Evolutionary conservation across 2,113 vertebrate species (phyloP).

Genomic region (Felis chaus): DNA sequence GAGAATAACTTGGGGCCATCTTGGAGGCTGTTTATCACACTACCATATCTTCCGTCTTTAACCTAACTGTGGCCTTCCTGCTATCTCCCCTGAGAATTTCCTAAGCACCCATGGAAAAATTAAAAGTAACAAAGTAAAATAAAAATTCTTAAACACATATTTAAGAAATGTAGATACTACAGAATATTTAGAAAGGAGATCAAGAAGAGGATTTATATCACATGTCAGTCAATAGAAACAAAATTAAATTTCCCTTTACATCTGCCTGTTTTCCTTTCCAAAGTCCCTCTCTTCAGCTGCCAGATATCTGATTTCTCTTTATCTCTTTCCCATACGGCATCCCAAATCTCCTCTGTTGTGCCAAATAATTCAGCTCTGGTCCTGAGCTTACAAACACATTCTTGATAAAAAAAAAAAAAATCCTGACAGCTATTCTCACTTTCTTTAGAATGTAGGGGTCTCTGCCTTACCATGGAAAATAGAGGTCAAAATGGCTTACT

Average conservation of each 20-base stretch:
- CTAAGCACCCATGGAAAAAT: not conserved
- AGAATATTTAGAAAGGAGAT: slow-evolving; percentile 47
- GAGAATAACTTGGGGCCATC: not conserved
- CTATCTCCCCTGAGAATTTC: not conserved
- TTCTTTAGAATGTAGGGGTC: slow-evolving; percentile 32
- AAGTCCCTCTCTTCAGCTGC: slow-evolving; percentile 36
- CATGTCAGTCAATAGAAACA: not conserved
- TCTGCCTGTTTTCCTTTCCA: slow-evolving; percentile 37
- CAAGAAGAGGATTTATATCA: slow-evolving; percentile 43
- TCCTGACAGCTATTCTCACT: slow-evolving; percentile 3
- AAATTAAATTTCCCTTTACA: slow-evolving; percentile 54
- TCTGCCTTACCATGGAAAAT: slow-evolving; percentile 27
- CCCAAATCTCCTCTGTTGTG: slow-evolving; percentile 18
- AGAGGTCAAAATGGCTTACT: not conserved
- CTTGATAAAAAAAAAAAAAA: slow-evolving; percentile 43
- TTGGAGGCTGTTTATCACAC: not conserved
- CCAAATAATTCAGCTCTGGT: slow-evolving; percentile 42
- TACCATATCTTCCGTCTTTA: not conserved
- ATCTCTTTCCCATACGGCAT: slow-evolving; percentile 58
- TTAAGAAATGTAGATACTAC: not conserved
- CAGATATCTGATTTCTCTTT: slow-evolving; percentile 49
- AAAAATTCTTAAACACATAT: not conserved
- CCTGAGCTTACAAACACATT: slow-evolving; percentile 23
- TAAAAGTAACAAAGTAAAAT: slow-evolving; percentile 18
- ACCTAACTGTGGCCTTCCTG: not conserved